phyloP scores from a whole-genome alignment of 30 jellyfish, hydroid and myxozoan species.

The Cassiopea xamachana region DNA sequence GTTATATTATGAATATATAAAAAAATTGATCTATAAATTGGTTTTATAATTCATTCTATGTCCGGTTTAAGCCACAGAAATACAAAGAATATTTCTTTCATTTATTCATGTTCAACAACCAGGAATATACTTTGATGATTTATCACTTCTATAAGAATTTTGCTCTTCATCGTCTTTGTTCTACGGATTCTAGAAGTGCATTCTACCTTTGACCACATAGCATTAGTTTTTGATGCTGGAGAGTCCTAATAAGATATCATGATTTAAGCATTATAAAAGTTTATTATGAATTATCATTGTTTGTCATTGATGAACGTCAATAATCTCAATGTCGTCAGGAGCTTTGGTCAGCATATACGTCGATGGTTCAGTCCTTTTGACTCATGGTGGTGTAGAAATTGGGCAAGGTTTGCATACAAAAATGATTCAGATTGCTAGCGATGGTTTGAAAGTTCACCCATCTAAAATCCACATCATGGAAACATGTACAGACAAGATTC shows the following conservation, averaged over 20 bases:
- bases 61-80: too few relatives aligned
- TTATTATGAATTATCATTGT: background rate
- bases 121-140: too few relatives aligned
- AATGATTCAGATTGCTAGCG: constrained; percentile 39
- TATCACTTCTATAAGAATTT: too few relatives aligned
- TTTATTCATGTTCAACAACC: too few relatives aligned
- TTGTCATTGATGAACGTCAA: background rate
- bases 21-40: too few relatives aligned
- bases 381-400: constrained; percentile 52
- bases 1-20: too few relatives aligned
- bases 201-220: too few relatives aligned
- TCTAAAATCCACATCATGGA: constrained; percentile 37
- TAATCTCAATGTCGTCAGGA: background rate
- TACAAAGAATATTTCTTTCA: too few relatives aligned
- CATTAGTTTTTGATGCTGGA: too few relatives aligned
- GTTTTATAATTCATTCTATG: too few relatives aligned
- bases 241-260: background rate
- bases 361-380: constrained; percentile 48
- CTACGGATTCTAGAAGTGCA: too few relatives aligned
- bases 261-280: background rate
- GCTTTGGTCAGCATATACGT: constrained; percentile 27
- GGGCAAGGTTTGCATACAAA: constrained; percentile 57
- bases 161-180: too few relatives aligned
- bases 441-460: constrained; percentile 13
- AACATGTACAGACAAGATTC: constrained; percentile 46